Conservation (phyloP, 2,113 vertebrate genomes). For the Anhinga rufa region DNA sequence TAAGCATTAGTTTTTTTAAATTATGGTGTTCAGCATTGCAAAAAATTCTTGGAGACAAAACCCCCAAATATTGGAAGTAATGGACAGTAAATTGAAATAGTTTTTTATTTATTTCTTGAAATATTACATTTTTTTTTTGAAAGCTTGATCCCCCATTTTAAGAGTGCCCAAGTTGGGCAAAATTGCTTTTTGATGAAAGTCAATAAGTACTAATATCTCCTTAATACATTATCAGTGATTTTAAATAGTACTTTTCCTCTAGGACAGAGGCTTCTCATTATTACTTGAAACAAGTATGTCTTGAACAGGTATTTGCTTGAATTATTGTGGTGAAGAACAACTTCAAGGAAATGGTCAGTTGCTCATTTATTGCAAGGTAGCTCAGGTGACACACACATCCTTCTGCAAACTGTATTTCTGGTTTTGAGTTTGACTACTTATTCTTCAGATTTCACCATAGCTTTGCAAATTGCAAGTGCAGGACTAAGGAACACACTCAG, state of each 20-base stretch:
- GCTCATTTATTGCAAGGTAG: neutral
- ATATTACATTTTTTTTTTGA: rapidly evolving
- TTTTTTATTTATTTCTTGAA: neutral
- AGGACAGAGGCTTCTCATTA: neutral
- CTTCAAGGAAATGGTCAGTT: neutral
- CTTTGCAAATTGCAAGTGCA: neutral
- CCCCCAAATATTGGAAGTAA: neutral
- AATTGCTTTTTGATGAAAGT: neutral
- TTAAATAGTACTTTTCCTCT: neutral
- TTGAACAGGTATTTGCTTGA: neutral
- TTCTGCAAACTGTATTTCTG: neutral
- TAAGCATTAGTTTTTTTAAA: neutral
- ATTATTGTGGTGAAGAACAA: neutral
- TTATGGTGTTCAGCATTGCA: neutral
- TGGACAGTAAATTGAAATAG: neutral
- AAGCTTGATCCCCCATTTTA: neutral
- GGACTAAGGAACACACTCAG: neutral
- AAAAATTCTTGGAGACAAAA: neutral
- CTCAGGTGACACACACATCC: neutral
- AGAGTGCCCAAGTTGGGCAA: neutral
- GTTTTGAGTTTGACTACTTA: neutral
- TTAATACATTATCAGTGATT: neutral
- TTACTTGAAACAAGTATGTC: neutral
- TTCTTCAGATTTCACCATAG: neutral
- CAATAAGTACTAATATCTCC: neutral